Evolutionary conservation across 2,113 vertebrate species (phyloP), one percentile per base, ranked within the genome.

Genomic region (Scophthalmus maximus): DNA sequence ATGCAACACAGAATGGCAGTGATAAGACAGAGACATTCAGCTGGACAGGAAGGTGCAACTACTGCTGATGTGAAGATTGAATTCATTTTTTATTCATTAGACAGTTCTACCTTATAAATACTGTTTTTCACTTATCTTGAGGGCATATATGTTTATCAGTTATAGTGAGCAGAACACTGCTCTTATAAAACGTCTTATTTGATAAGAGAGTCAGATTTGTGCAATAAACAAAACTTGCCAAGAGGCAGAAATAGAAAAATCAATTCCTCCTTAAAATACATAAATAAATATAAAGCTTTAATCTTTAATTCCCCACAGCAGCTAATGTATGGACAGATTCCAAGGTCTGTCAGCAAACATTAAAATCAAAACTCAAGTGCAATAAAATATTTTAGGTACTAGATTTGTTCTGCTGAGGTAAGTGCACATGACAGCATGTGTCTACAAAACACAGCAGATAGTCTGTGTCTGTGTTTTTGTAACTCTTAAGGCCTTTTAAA

Each of bases 301-400:
- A 6, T 22, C 4, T n/a, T 8, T 25, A 11, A 4, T 14, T 10
- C 34, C 56, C 2, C 1, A 23, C 52, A 71, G 29, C 15, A 62
- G n/a, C n/a, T 11, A 8, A 2, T 20, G 8, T 8, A 25, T 6
- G 7, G 3, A 58, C 18, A 49, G 17, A 46, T 5, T 15, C 17
- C 36, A 40, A 1, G 10, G n/a, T n/a, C 5, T 34, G 10, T 34
- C 15, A 0, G 46, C 50, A 55, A n/a, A 22, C 32, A 68, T 11
- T 11, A 6, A 25, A 55, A 47, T 12, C 18, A 7, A 30, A 57
- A 14, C 1, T 40, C 1, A 10, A 34, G 29, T 67, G 15, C 32
- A 52, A 22, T 58, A 22, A 25, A 40, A 36, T 0, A 25, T 57
- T 8, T 57, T 57, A 76, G 71, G 42, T 76, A 67, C 32, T 36